Base-by-base conservation (phyloP, 1,140 invertebrate species). In the Conus ventricosus region DNA sequence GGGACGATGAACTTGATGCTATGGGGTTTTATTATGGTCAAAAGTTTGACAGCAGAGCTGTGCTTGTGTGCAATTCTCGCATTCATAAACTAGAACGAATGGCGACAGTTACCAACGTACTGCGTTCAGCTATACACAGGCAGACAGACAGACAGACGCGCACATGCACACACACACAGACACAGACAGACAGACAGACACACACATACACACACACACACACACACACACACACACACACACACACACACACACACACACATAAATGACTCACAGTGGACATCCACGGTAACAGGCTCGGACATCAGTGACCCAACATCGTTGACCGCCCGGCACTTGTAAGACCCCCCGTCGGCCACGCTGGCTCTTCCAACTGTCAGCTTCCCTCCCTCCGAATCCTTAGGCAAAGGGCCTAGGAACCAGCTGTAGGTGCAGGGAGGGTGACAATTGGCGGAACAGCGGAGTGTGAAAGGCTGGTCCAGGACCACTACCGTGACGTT, bases 391-490 rank as follows among this genome's bases (percentile, higher is more conserved):
- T 23, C 85, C 71, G 85, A 84, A n/a, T 27, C 27, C 67, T 20
- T 20, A n/a, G 71, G 23, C 54, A 54, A 53, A 7, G 51, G 55
- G 20, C 82, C 81, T 25, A n/a, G 67, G 71, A 67, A 84, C 81
- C 87, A 88, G 4, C 13, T n/a, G 81, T 88, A 88, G n/a, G 10
- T 27, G 51, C 87, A 88, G 57, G 78, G 80, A 88, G 87, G 87
- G 81, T 63, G n/a, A 51, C 87, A 88, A 80, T 81, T 81, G 87
- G 87, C 87, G 55, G 87, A 88, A 88, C 87, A 88, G 54, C 87
- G 78, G n/a, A 88, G 39, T 5, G 53, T 53, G 87, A 83, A 82
- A n/a, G 81, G 55, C 17, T 71, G 81, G 39, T 51, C 87, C 54
- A 51, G 10, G 5, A 55, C 81, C 39, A 80, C 60, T 25, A 84